Evolutionary conservation across 2,888 invertebrate species (phyloP), one percentile per base, ranked within the genome.

Genomic region (Aleiodes alternator): DNA sequence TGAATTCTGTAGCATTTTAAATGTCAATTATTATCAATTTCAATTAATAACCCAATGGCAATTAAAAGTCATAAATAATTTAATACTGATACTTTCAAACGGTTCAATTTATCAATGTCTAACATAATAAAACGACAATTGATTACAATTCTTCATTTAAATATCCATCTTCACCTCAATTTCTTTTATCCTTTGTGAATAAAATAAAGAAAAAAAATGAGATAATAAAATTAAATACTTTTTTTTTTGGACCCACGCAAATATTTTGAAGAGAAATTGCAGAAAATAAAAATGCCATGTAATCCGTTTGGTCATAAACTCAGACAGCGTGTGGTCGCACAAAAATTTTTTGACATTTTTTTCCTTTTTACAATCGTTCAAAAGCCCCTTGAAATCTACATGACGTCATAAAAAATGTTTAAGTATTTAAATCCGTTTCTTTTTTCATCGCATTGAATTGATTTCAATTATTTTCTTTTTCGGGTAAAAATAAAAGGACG

Each of bases 281-380:
- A 57, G 29, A 31, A 57, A 56, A 31, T 29, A 57, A 29, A 57
- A 57, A 57, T 29, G 16, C 31, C 4, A 31, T 23, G 57, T 31
- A 29, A 57, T 57, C 16, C 31, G 12, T 57, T 57, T 57, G 57
- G 29, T 57, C 57, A 31, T 57, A 57, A 57, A 57, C 1, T 31
- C 23, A 29, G 57, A 11, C 57, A 57, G 57, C 57, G 57, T 57
- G 57, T 57, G 57, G 57, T 57, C 57, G 31, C 11, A 57, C 57
- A 11, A 34, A 56, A 23, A 57, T 9, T 23, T 12, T 29, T 12
- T 12, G 31, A 31, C 12, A 23, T 29, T 31, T 57, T 31, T 57
- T 57, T 23, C 23, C 16, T 23, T 57, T 57, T 57, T 43, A 43
- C 43, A 43, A 43, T 43, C 43, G 0, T 43, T 43, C 43, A 43